phyloP scores from a whole-genome alignment of 37 sponge, comb jelly and placozoan species.

The Amphimedon queenslandica region DNA sequence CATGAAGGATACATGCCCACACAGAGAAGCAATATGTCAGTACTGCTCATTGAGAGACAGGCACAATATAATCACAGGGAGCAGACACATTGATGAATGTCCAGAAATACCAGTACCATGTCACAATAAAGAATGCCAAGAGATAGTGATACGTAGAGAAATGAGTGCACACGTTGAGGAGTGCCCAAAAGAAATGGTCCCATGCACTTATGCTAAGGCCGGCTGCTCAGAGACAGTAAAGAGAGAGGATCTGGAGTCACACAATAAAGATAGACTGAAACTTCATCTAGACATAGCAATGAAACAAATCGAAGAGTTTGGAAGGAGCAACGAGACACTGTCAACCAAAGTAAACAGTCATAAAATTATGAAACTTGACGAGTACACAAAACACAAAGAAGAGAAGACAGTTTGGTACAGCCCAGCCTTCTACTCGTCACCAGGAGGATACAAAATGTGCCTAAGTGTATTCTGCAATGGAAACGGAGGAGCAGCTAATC shows the following conservation, averaged over 20 bases:
- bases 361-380: not conserved
- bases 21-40: not conserved
- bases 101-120: not conserved
- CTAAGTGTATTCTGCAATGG: not conserved
- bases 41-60: not conserved
- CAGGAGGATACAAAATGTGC: not conserved
- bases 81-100: not conserved
- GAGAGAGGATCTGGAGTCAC: not conserved
- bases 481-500: not conserved
- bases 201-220: constrained; percentile 1
- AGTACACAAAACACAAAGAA: not conserved
- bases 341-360: no score
- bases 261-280: not conserved
- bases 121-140: not conserved
- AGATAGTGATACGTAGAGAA: not conserved
- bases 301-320: no score
- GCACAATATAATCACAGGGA: not conserved
- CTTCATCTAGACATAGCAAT: not conserved
- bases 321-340: no score
- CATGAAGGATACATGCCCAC: not conserved
- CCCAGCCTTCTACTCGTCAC: not conserved
- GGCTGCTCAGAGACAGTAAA: not conserved
- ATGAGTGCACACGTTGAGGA: not conserved
- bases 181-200: not conserved
- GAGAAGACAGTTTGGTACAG: not conserved